phyloP scores from a whole-genome alignment of 64 coral and sea anemone species.

The Pocillopora verrucosa region DNA sequence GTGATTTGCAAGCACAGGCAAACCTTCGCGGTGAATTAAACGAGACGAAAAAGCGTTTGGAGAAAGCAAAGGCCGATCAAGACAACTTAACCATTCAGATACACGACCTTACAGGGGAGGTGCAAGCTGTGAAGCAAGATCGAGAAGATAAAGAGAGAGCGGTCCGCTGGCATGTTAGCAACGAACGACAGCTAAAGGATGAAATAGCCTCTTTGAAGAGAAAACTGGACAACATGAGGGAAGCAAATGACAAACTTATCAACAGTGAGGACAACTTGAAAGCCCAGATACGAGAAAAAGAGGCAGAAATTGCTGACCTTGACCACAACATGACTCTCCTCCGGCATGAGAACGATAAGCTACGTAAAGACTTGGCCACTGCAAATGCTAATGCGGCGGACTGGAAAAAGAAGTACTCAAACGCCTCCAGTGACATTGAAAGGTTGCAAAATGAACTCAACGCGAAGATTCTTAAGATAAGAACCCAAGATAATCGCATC shows the following conservation, averaged over 20 bases:
- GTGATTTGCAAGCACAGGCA: slow-evolving; percentile 61
- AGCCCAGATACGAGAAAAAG: slow-evolving; percentile 67
- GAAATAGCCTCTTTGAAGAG: slow-evolving; percentile 81
- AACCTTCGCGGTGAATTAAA: slow-evolving; percentile 77
- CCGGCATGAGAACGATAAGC: slow-evolving; percentile 75
- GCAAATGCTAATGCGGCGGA: slow-evolving; percentile 83
- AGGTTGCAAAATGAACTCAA: slow-evolving; percentile 74
- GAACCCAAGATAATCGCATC: slow-evolving; percentile 70
- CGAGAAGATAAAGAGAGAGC: slow-evolving; percentile 69
- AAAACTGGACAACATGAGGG: slow-evolving; percentile 69
- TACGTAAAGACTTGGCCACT: slow-evolving; percentile 56
- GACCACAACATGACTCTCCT: slow-evolving; percentile 71
- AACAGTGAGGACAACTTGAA: slow-evolving; percentile 59
- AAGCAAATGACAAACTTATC: slow-evolving; percentile 65
- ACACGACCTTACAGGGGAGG: slow-evolving; percentile 50
- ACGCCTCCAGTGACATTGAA: slow-evolving; percentile 80
- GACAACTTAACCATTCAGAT: slow-evolving; percentile 50
- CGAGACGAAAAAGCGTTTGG: slow-evolving; percentile 54
- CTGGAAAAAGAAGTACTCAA: slow-evolving; percentile 89
- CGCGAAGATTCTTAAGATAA: slow-evolving; percentile 80
- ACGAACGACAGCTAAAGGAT: slow-evolving; percentile 80
- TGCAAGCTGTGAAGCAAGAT: slow-evolving; percentile 60
- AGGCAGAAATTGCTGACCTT: slow-evolving; percentile 67
- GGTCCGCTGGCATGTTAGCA: slow-evolving; percentile 73
- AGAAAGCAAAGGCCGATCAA: slow-evolving; percentile 55